These are phyloP conservation scores for Rhaphigaster nebulosa DNA, from an alignment of 2,888 invertebrate genomes.

Conservation along the genomic window DNA sequence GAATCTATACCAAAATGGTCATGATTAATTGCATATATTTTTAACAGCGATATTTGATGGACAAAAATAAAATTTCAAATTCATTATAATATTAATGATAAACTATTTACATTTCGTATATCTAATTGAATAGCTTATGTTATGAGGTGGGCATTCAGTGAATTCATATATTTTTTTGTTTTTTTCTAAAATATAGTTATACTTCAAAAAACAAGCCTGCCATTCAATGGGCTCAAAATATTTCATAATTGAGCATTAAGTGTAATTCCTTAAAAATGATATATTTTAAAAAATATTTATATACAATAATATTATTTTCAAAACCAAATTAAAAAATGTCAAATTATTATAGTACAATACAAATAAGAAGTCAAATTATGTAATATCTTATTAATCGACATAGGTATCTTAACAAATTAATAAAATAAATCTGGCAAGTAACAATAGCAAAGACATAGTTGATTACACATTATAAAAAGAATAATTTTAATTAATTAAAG, in stretches of 20 bases:
- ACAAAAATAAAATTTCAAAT: constrained; percentile 31
- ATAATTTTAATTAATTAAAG: neutral
- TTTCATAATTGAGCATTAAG: constrained; percentile 32
- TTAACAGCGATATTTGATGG: neutral
- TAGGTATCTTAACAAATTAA: neutral
- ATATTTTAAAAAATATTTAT: constrained; percentile 29
- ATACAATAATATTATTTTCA: neutral
- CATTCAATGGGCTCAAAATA: constrained; percentile 2
- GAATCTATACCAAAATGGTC: constrained; percentile 25
- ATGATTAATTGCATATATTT: constrained; percentile 13
- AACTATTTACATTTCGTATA: constrained; percentile 26
- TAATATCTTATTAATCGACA: neutral
- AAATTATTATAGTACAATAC: neutral
- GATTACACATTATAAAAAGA: neutral
- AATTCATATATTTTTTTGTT: neutral
- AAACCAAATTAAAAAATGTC: neutral
- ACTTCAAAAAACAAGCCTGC: neutral
- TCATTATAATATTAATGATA: neutral
- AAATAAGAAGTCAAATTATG: neutral
- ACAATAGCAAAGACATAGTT: neutral
- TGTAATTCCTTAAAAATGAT: constrained; percentile 6
- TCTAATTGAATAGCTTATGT: neutral
- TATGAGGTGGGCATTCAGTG: constrained; percentile 2
- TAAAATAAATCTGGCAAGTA: neutral
- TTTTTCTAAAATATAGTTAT: constrained; percentile 1